Conservation (phyloP, 2,797 vertebrate genomes). For the Pseudopleuronectes americanus region DNA sequence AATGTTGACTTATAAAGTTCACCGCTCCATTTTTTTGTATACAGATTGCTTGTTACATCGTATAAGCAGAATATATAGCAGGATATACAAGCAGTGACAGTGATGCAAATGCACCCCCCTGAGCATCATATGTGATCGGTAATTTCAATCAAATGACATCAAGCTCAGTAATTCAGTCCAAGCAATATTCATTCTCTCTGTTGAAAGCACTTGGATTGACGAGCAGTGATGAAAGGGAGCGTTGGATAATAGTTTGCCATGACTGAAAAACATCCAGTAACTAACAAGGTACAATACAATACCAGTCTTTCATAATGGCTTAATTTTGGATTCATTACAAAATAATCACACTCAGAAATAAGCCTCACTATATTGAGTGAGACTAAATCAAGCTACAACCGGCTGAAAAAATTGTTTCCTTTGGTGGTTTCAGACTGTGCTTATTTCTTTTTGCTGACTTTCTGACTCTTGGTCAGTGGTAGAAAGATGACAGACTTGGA, state of each 20-base stretch:
- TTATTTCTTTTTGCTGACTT: constrained; percentile 45
- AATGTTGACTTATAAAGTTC: no score
- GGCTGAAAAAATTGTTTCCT: not conserved
- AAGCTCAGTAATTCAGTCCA: constrained; percentile 18
- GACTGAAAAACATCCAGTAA: not conserved
- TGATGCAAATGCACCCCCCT: constrained; percentile 3
- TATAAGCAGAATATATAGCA: not conserved
- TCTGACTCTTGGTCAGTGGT: constrained; percentile 23
- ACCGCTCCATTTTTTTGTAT: not conserved
- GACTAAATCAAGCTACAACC: constrained; percentile 1
- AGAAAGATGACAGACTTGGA: constrained; percentile 44
- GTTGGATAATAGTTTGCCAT: constrained; percentile 6
- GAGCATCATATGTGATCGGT: constrained; percentile 1
- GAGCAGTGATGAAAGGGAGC: constrained; percentile 13
- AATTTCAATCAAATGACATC: constrained; percentile 20
- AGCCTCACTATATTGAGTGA: constrained; percentile 6
- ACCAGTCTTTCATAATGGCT: not conserved
- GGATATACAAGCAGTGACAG: not conserved
- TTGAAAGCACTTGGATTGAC: constrained; percentile 10
- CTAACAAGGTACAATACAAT: not conserved
- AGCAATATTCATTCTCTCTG: constrained; percentile 28
- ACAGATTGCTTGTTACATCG: not conserved
- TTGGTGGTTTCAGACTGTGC: constrained; percentile 12
- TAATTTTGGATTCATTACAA: constrained; percentile 3
- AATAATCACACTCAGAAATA: constrained; percentile 10